Percentiles rank a stretch among this genome's conserved stretches.
Evolutionary conservation across 2,113 vertebrate genomes (phyloP).

Genomic region (Physeter macrocephalus): DNA sequence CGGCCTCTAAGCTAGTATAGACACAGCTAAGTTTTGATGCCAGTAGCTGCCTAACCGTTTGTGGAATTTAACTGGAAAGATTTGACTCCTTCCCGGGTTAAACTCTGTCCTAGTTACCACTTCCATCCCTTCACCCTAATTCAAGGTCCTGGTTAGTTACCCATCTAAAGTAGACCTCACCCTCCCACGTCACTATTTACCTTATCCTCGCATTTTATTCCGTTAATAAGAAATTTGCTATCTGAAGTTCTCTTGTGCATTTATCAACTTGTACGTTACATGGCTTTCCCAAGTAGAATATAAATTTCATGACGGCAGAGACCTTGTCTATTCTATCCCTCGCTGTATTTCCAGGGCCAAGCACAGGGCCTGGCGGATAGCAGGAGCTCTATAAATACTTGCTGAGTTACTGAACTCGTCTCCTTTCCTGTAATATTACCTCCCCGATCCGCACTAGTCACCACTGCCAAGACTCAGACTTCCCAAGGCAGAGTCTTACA

Average conservation of each 20-base stretch:
- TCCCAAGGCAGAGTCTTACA: background rate
- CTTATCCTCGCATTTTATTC: background rate
- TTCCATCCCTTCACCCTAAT: no score
- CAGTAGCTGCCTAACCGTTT: fast-evolving
- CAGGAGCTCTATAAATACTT: background rate
- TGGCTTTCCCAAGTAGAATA: background rate
- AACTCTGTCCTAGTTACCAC: background rate
- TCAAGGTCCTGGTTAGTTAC: background rate
- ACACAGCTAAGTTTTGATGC: background rate
- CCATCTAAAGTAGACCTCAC: background rate
- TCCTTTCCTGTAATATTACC: background rate
- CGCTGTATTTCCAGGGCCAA: background rate
- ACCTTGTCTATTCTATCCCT: background rate
- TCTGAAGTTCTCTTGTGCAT: background rate
- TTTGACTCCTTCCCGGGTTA: background rate
- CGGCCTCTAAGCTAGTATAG: fast-evolving
- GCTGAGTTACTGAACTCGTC: background rate
- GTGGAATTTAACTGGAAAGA: background rate
- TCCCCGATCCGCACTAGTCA: background rate
- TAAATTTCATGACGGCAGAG: background rate
- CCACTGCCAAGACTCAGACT: background rate
- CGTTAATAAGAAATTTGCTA: background rate
- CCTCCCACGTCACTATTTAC: background rate
- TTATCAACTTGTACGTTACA: fast-evolving
- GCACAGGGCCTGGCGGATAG: fast-evolving